Evolutionary conservation across 2,113 vertebrate species (phyloP).

Genomic region (Oreotrochilus melanogaster): DNA sequence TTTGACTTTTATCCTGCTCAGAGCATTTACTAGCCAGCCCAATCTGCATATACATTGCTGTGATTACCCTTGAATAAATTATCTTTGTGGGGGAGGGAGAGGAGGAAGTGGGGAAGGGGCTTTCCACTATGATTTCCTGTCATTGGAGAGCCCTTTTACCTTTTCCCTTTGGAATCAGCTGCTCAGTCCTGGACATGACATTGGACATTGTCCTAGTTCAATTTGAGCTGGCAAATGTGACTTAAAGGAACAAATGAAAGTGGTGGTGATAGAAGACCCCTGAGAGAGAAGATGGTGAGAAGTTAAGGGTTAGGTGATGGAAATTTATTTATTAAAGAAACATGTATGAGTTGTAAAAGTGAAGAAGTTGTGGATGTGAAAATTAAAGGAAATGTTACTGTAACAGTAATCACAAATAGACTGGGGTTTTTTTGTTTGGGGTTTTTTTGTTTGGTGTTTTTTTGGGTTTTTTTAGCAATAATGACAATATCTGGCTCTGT

Average conservation of each 20-base stretch:
- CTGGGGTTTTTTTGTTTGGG: too few relatives aligned
- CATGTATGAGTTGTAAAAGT: background rate
- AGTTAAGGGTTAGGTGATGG: background rate
- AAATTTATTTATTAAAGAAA: background rate
- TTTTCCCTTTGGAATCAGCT: background rate
- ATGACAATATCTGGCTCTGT: background rate
- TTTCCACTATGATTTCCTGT: background rate
- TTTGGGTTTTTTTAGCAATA: background rate
- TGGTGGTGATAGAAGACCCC: background rate
- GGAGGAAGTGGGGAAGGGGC: background rate
- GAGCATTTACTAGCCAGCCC: background rate
- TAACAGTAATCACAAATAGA: background rate
- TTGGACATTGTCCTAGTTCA: background rate
- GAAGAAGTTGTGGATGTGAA: background rate
- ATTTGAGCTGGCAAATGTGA: background rate
- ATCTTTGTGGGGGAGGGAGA: background rate
- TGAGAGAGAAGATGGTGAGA: background rate
- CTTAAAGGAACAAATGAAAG: background rate
- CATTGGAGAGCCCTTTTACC: background rate
- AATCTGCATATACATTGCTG: background rate
- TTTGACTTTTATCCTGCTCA: background rate
- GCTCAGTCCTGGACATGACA: background rate
- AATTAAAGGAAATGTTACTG: background rate
- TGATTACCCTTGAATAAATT: background rate
- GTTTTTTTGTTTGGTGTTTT: background rate